A percentile compares a stretch with the other conserved stretches of the same genome.
Evolutionary conservation across 2,797 vertebrate species (phyloP).

Genomic region (Neopelma chrysocephalum): DNA sequence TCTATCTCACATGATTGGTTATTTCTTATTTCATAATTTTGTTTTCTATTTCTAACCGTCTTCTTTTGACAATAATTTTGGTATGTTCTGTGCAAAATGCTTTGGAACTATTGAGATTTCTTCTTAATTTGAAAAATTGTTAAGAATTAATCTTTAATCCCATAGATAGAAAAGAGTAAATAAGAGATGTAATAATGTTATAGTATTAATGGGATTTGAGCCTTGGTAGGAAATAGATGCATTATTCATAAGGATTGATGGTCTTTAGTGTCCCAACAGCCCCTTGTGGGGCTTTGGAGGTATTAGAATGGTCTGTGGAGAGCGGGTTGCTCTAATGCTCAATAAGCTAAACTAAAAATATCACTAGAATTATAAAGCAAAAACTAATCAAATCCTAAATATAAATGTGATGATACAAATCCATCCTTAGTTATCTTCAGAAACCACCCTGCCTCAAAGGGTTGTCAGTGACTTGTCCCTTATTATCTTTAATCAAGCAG

Average conservation of each 20-base stretch:
- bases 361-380: slow-evolving; percentile 1
- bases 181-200: slow-evolving; percentile 52
- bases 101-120: background rate
- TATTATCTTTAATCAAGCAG: slow-evolving; percentile 55
- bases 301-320: slow-evolving; percentile 30
- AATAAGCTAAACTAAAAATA: slow-evolving; percentile 44
- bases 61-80: background rate
- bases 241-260: slow-evolving; percentile 63
- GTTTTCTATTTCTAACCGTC: background rate
- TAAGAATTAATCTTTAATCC: slow-evolving; percentile 27
- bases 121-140: slow-evolving; percentile 8
- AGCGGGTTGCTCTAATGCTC: slow-evolving; percentile 18
- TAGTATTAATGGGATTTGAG: slow-evolving; percentile 55
- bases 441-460: slow-evolving; percentile 45
- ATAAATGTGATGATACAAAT: slow-evolving; percentile 32
- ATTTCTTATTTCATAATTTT: background rate
- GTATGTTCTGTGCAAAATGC: background rate
- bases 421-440: slow-evolving; percentile 45
- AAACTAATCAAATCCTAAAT: slow-evolving; percentile 51
- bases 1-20: background rate
- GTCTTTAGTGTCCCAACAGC: slow-evolving; percentile 48
- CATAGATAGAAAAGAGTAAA: slow-evolving; percentile 32
- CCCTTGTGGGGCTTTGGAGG: slow-evolving; percentile 7
- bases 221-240: slow-evolving; percentile 46
- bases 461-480: slow-evolving; percentile 3